These are phyloP conservation scores for Hiodon tergisus DNA, from an alignment of 2,113 vertebrate genomes.

Conservation along the genomic window DNA sequence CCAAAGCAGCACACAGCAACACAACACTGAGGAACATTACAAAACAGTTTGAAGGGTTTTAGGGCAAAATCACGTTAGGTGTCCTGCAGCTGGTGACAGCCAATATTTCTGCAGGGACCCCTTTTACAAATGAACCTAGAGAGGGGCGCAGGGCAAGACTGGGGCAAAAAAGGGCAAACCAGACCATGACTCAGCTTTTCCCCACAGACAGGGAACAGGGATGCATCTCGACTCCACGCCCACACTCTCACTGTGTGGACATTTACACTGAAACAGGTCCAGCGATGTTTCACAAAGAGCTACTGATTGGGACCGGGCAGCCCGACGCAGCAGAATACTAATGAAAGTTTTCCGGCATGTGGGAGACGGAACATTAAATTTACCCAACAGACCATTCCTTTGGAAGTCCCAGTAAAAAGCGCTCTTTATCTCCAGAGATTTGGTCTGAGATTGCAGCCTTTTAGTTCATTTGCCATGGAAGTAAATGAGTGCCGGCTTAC, in stretches of 20 bases:
- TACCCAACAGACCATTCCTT: slow-evolving; percentile 11
- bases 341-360: slow-evolving; percentile 13
- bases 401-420: neutral
- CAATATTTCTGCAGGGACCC: too few relatives aligned
- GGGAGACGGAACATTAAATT: slow-evolving; percentile 15
- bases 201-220: neutral
- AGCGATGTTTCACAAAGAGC: neutral
- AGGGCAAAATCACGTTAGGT: too few relatives aligned
- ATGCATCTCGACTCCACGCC: neutral
- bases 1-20: neutral
- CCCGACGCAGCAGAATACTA: slow-evolving; percentile 15
- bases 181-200: too few relatives aligned
- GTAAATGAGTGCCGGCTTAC: slow-evolving; percentile 31
- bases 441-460: slow-evolving; percentile 2
- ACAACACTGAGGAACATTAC: too few relatives aligned
- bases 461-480: slow-evolving; percentile 11
- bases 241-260: too few relatives aligned
- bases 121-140: too few relatives aligned
- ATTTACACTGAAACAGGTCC: neutral
- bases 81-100: too few relatives aligned
- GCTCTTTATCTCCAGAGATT: too few relatives aligned
- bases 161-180: too few relatives aligned
- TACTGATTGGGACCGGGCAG: neutral
- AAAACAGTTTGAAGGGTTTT: too few relatives aligned
- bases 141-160: too few relatives aligned